Evolutionary conservation across 1,140 invertebrate species (phyloP).

Genomic region (Globodera rostochiensis): DNA sequence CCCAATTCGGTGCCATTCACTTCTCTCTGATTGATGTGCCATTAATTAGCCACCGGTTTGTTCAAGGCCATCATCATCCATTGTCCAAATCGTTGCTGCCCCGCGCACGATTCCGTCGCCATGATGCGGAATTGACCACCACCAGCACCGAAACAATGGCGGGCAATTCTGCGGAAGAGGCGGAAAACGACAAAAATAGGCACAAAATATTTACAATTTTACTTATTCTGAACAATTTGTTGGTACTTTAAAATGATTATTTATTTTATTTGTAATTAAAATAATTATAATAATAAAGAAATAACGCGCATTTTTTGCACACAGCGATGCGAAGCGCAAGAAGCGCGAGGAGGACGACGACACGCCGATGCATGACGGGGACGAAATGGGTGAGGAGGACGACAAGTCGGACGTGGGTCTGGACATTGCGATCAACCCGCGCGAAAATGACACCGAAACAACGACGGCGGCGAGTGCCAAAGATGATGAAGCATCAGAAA

Average conservation of each 20-base stretch:
- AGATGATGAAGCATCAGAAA: not conserved
- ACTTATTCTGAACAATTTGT: too few relatives aligned
- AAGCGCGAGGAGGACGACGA: conserved; percentile 13
- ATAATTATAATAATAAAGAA: too few relatives aligned
- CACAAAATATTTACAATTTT: too few relatives aligned
- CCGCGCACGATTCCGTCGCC: not conserved
- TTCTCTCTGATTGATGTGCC: too few relatives aligned
- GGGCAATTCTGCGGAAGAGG: not conserved
- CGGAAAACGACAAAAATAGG: not conserved
- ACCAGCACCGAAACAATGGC: not conserved
- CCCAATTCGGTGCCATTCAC: too few relatives aligned
- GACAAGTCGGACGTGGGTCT: conserved; percentile 10
- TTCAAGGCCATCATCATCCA: not conserved
- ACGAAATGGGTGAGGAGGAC: not conserved
- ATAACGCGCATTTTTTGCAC: too few relatives aligned
- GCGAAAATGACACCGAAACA: not conserved
- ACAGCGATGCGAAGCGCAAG: not conserved
- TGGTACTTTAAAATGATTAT: too few relatives aligned
- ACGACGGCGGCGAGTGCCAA: not conserved
- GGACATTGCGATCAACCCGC: not conserved
- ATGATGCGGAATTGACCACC: not conserved
- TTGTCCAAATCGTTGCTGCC: not conserved
- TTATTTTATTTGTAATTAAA: too few relatives aligned
- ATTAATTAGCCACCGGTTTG: too few relatives aligned
- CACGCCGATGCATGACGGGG: conserved; percentile 4